A percentile compares a stretch with the other conserved stretches of the same genome.
Conservation (phyloP, 2,888 invertebrate genomes). For the Leptinotarsa rubiginosa region DNA sequence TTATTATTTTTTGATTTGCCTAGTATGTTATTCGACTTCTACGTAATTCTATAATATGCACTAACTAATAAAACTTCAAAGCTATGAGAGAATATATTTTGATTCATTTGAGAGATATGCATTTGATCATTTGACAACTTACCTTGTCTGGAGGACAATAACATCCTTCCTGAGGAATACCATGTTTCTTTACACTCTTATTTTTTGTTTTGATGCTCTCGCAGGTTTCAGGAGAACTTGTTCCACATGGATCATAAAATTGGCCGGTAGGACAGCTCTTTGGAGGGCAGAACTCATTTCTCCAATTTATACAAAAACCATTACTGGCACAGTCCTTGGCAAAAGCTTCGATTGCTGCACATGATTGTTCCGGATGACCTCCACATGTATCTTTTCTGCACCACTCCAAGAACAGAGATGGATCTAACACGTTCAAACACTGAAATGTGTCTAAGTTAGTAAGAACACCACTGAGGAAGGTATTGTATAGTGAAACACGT, state of each 20-base stretch:
- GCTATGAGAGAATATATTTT: too few species aligned
- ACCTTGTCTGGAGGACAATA: conserved; percentile 84
- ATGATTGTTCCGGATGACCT: conserved; percentile 71
- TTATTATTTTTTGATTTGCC: too few species aligned
- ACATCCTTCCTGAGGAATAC: conserved; percentile 77
- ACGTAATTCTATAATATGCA: too few species aligned
- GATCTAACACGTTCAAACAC: conserved; percentile 81
- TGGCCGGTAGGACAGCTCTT: conserved; percentile 69
- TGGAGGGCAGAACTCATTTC: conserved; percentile 75
- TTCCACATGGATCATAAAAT: conserved; percentile 70
- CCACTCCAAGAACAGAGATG: conserved; percentile 74
- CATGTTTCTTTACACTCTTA: conserved; percentile 42
- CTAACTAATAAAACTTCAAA: too few species aligned
- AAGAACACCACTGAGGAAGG: too few species aligned
- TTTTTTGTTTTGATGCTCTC: conserved; percentile 70
- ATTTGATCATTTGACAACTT: conserved; percentile 27
- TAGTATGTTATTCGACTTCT: too few species aligned
- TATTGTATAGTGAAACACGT: too few species aligned
- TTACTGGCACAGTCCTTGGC: conserved; percentile 77
- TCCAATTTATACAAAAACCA: conserved; percentile 83
- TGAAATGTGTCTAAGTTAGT: conserved; percentile 57
- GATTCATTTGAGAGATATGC: neutral
- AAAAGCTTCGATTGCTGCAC: conserved; percentile 77
- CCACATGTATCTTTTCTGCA: conserved; percentile 78
- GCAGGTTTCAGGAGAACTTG: conserved; percentile 76